These are phyloP conservation scores for Pseudachorutes palmiensis DNA, from an alignment of 1,140 invertebrate genomes.

Conservation along the genomic window DNA sequence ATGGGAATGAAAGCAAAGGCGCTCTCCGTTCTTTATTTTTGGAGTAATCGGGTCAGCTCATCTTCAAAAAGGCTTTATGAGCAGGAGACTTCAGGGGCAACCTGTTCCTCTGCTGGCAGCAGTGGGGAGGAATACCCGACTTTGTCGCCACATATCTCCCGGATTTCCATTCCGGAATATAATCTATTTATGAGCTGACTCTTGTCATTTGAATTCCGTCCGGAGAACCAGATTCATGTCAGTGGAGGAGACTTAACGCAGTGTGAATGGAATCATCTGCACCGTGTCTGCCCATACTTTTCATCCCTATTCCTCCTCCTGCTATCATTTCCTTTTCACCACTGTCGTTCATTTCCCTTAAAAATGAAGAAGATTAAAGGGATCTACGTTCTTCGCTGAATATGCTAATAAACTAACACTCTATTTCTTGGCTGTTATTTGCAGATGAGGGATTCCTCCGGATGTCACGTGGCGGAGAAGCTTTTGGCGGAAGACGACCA, in stretches of 20 bases:
- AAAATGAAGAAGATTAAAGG: slow-evolving; percentile 8
- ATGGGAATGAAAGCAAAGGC: neutral
- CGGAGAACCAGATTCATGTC: neutral
- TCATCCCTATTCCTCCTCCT: neutral
- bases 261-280: slow-evolving; percentile 1
- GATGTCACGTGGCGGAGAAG: slow-evolving; percentile 39
- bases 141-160: neutral
- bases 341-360: neutral
- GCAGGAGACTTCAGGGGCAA: slow-evolving; percentile 10
- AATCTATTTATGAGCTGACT: slow-evolving; percentile 1
- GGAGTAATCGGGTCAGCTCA: slow-evolving; percentile 6
- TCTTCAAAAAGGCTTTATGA: neutral
- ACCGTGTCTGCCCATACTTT: too few species aligned
- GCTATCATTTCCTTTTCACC: neutral
- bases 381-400: neutral
- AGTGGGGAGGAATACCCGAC: neutral
- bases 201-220: slow-evolving; percentile 10
- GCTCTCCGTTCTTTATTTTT: neutral
- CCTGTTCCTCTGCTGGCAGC: slow-evolving; percentile 35
- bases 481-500: slow-evolving; percentile 35
- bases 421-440: slow-evolving; percentile 25
- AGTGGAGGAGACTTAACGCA: neutral
- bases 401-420: too few species aligned
- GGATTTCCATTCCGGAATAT: neutral
- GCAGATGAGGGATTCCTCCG: slow-evolving; percentile 39